Evolutionary conservation across 2,888 invertebrate species (phyloP).

Genomic region (Aradus depressus): DNA sequence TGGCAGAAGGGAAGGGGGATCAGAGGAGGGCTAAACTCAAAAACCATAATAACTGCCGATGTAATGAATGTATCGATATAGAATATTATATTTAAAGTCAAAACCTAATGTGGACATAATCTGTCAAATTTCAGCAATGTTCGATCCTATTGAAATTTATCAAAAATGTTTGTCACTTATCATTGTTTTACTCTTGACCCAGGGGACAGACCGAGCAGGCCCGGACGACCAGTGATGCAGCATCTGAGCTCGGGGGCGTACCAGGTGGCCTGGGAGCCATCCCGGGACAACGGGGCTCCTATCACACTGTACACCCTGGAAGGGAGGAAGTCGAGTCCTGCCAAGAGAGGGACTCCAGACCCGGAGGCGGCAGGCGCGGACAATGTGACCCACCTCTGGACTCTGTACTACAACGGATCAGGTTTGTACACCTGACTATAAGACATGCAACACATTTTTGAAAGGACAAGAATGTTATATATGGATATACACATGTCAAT

Average conservation of each 20-base stretch:
- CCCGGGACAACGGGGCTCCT: slow-evolving; percentile 64
- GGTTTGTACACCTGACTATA: slow-evolving; percentile 39
- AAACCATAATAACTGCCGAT: too few relatives aligned
- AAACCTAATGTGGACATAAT: too few relatives aligned
- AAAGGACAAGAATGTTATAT: not conserved
- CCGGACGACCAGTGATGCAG: slow-evolving; percentile 63
- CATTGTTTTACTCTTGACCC: too few relatives aligned
- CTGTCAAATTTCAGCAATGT: too few relatives aligned
- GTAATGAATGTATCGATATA: too few relatives aligned
- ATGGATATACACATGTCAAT: not conserved
- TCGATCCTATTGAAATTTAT: too few relatives aligned
- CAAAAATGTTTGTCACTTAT: too few relatives aligned
- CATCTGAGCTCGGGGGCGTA: slow-evolving; percentile 56
- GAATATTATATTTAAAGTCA: too few relatives aligned
- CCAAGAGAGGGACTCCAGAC: slow-evolving; percentile 21
- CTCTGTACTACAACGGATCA: slow-evolving; percentile 61
- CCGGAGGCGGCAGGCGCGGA: slow-evolving; percentile 6
- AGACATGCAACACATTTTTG: not conserved
- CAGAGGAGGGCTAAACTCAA: too few relatives aligned
- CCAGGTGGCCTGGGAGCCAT: slow-evolving; percentile 70
- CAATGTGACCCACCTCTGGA: slow-evolving; percentile 54
- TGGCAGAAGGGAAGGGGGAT: too few relatives aligned
- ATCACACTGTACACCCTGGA: slow-evolving; percentile 64
- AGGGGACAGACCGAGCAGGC: slow-evolving; percentile 70
- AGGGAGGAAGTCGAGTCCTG: slow-evolving; percentile 38